These are phyloP conservation scores for Mormyrus hasselquistii DNA, from an alignment of 2,797 vertebrate genomes.

Conservation along the genomic window DNA sequence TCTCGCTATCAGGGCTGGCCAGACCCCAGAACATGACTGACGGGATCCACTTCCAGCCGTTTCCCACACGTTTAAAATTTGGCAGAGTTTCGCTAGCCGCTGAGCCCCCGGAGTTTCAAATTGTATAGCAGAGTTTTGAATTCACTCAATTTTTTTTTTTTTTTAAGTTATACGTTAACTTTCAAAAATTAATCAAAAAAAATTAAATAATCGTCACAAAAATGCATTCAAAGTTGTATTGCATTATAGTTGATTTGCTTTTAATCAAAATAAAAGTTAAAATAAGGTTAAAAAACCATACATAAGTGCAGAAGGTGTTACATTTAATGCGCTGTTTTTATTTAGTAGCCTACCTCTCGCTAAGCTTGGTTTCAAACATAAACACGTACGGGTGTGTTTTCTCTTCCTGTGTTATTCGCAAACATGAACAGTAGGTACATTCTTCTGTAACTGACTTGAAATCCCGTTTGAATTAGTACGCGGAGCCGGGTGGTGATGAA, in stretches of 20 bases:
- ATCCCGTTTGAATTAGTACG: constrained; percentile 11
- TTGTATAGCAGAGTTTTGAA: not conserved
- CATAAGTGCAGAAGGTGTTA: not conserved
- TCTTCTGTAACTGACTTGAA: constrained; percentile 14
- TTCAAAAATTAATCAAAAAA: not conserved
- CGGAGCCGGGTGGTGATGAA: constrained; percentile 1
- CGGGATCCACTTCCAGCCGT: not conserved
- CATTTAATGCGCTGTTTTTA: not conserved
- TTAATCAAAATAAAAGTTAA: not conserved
- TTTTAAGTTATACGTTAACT: not conserved
- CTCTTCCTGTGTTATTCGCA: not conserved
- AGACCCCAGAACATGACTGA: not conserved
- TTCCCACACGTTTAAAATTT: not conserved
- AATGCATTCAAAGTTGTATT: not conserved
- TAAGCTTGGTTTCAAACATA: not conserved
- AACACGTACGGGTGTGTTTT: not conserved
- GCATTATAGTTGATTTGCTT: not conserved
- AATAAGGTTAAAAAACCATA: not conserved
- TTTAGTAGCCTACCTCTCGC: not conserved
- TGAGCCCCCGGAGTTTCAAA: not conserved
- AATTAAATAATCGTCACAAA: not conserved
- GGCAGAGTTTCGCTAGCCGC: not conserved
- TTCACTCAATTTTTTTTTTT: not conserved
- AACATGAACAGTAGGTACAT: not conserved
- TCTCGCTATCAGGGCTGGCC: not conserved